Percentiles rank a stretch among this genome's conserved stretches.
Evolutionary conservation across 2,888 invertebrate genomes (phyloP).

Genomic region (Epistrophella euchroma): DNA sequence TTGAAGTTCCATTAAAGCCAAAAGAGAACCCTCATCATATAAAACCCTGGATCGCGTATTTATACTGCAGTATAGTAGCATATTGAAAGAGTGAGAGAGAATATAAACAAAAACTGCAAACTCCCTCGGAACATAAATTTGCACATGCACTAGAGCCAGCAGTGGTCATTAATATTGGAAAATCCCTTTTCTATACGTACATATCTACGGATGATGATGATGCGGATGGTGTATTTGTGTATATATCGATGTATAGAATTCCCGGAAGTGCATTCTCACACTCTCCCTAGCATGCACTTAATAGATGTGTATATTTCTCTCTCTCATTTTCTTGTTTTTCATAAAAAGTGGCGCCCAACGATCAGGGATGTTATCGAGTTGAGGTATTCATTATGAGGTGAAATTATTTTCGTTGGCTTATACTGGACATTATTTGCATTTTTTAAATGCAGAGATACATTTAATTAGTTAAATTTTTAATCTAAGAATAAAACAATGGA

Average conservation of each 20-base stretch:
- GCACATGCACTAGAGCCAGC: slow-evolving; percentile 73
- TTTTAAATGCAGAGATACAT: background rate
- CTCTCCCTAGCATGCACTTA: slow-evolving; percentile 58
- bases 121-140: slow-evolving; percentile 72
- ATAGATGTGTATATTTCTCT: slow-evolving; percentile 14
- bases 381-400: background rate
- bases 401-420: background rate
- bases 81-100: slow-evolving; percentile 8
- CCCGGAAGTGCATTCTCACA: slow-evolving; percentile 69
- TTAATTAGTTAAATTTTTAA: no score
- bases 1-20: slow-evolving; percentile 71
- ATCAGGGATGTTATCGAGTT: slow-evolving; percentile 27
- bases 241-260: slow-evolving; percentile 34
- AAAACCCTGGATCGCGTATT: slow-evolving; percentile 32
- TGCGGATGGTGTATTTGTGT: slow-evolving; percentile 41
- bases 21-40: slow-evolving; percentile 57
- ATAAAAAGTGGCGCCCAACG: slow-evolving; percentile 29
- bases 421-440: background rate
- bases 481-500: no score
- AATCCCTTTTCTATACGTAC: slow-evolving; percentile 70
- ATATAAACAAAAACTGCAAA: slow-evolving; percentile 36
- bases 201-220: slow-evolving; percentile 59
- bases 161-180: slow-evolving; percentile 76
- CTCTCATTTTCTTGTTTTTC: slow-evolving; percentile 9
- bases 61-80: slow-evolving; percentile 1